These are phyloP conservation scores for Lasius fuliginosus DNA, from an alignment of 2,888 invertebrate genomes.

Conservation along the genomic window DNA sequence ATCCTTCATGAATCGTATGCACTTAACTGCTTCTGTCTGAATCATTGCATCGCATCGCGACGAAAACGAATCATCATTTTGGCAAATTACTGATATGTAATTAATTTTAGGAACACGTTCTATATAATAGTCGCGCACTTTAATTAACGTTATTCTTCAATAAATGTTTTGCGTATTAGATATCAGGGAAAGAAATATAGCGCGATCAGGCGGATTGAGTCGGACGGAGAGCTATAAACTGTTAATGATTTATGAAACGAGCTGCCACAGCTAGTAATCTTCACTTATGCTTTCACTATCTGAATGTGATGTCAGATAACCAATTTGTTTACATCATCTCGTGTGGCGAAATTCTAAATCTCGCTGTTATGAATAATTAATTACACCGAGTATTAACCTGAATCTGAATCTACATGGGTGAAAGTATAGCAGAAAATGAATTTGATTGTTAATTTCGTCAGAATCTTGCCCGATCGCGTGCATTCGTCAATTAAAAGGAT, in stretches of 20 bases:
- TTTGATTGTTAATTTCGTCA: background rate
- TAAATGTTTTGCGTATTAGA: background rate
- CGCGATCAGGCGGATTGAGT: background rate
- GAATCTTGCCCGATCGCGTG: constrained; percentile 50
- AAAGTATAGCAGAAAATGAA: constrained; percentile 7
- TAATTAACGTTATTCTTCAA: background rate
- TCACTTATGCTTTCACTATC: constrained; percentile 23
- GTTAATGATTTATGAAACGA: constrained; percentile 13
- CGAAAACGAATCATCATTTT: constrained; percentile 1
- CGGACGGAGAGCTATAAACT: background rate
- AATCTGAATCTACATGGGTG: background rate
- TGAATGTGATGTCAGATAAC: constrained; percentile 4
- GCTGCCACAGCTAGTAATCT: background rate
- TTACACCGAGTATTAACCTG: background rate
- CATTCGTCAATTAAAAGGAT: constrained; percentile 55
- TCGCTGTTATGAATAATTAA: constrained; percentile 28
- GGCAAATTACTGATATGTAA: background rate
- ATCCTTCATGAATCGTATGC: constrained; percentile 15
- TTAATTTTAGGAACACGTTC: constrained; percentile 20
- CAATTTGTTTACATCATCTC: constrained; percentile 26
- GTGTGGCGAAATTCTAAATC: background rate
- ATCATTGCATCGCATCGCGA: constrained; percentile 27
- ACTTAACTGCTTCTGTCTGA: constrained; percentile 36
- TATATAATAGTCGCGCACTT: constrained; percentile 13
- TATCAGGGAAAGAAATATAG: background rate